Evolutionary conservation across 1,140 invertebrate genomes (phyloP), one percentile per base, ranked within the genome.

Genomic region (Megalonaias nervosa): DNA sequence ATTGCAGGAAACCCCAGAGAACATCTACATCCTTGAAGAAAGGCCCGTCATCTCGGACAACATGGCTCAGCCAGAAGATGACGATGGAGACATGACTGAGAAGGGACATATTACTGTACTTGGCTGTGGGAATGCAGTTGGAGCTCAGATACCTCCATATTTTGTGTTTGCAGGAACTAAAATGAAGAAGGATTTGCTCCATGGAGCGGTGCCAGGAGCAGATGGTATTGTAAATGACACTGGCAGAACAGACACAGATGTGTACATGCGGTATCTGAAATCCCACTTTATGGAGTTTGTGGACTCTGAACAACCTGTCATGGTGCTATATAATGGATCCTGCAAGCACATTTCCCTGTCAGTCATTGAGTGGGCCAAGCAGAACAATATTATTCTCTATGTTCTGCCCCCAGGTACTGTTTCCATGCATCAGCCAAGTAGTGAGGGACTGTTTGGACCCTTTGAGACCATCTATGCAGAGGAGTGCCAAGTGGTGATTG

Each of bases 21-120:
- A 64, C n/a, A 87, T 90, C 38, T 91, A 83, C 70, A 91, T 90
- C 75, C 82, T 91, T 67, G 91, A 91, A 82, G 89, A 91, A 81
- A 91, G 91, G 73, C 88, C 86, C 4, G 90, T 89, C 80, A 78
- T 84, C 4, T 59, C 91, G 26, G 87, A 83, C 58, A 67, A 70
- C 21, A 16, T 65, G n/a, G 57, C 17, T 17, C 12, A 13, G 17
- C 15, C 11, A 31, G n/a, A 23, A 17, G 17, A 4, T 21, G 82
- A 87, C 66, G 84, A 84, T 64, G 69, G 23, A 69, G 88, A 91
- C 81, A 74, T 91, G 6, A 81, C 88, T 59, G 48, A 81, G 81
- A 90, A 87, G 82, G 89, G 82, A 12, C 84, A 91, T 72, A 88
- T 90, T 3, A 91, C 89, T 12, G 82, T 91, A 21, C 87, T 88